Evolutionary conservation across 2,113 vertebrate species (phyloP).

Genomic region (Orthochromis malagaraziensis): DNA sequence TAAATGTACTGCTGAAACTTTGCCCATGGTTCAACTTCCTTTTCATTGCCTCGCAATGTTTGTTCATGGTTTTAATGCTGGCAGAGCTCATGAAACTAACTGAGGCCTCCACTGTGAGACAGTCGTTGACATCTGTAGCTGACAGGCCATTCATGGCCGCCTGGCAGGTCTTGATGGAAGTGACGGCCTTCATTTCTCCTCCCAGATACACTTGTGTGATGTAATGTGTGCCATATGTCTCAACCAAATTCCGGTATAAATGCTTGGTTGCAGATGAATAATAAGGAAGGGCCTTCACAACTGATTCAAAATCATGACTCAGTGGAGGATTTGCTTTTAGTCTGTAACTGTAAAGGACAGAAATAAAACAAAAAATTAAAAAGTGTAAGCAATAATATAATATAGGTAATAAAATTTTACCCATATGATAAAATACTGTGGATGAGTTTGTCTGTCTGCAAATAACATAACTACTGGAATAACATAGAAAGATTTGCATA

Average conservation of each 20-base stretch:
- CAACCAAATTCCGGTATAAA: neutral
- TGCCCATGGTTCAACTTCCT: neutral
- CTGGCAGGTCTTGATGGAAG: conserved; percentile 41
- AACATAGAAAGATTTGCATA: neutral
- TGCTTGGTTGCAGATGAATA: neutral
- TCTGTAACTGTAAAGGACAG: conserved; percentile 33
- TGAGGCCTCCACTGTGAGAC: conserved; percentile 47
- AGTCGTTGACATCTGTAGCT: conserved; percentile 43
- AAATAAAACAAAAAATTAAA: neutral
- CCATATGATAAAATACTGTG: neutral
- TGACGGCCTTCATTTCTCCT: conserved; percentile 20
- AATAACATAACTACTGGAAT: neutral
- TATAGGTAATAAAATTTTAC: rapidly evolving
- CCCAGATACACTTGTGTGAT: neutral
- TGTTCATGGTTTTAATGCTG: neutral
- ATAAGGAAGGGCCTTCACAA: neutral
- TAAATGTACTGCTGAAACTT: conserved; percentile 42
- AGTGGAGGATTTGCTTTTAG: conserved; percentile 14
- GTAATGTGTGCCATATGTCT: neutral
- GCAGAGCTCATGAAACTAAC: neutral
- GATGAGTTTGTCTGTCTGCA: neutral
- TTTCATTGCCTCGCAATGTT: conserved; percentile 3
- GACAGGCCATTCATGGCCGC: conserved; percentile 24
- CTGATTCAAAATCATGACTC: conserved; percentile 8
- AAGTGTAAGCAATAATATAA: neutral